Base-by-base conservation (phyloP, 1,140 invertebrate genomes). In the Druon quercuslanigerum region DNA sequence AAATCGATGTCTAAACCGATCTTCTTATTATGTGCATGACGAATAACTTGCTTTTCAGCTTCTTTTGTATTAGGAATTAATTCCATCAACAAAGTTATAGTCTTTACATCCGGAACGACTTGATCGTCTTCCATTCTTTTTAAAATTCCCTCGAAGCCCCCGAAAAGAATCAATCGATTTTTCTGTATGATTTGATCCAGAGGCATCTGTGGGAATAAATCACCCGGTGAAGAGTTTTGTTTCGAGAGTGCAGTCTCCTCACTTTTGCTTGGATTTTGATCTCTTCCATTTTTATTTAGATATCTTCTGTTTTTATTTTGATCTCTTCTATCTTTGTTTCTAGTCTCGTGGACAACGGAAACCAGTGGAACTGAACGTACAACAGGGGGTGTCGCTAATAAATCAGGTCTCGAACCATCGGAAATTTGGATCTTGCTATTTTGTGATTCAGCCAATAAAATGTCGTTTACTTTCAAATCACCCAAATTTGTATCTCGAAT, bases 401-500 rank as follows among this genome's bases (percentile, higher is more conserved):
- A 83, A 81, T 91, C 82, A 0, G 89, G 83, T 75, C 40, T 83
- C 12, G 72, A 72, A 16, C 73, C 51, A 8, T 87, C 74, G 7
- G 46, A 73, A 0, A 84, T 2, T 25, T 74, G 46, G 46, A 88
- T 82, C n/a, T 52, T 75, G 4, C 74, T 77, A 0, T 73, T 9
- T 5, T 82, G 9, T 0, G 33, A 33, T 14, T 51, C 70, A 4
- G 33, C 7, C 13, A 86, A 5, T 11, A 91, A 66, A 51, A 94
- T 83, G 79, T 94, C 90, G 74, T 94, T 92, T 25, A 93, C 83
- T 70, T 94, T 92, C 51, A 94, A 84, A 85, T 94, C 91, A 0
- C 96, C 96, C 79, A 97, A 91, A 66, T 94, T 92, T 91, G 96
- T 97, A 84, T 98, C 96, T 81, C 95, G 93, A 0, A 95, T 93